phyloP scores from a whole-genome alignment of 2,797 vertebrate species.

The Distichodus sexfasciatus region DNA sequence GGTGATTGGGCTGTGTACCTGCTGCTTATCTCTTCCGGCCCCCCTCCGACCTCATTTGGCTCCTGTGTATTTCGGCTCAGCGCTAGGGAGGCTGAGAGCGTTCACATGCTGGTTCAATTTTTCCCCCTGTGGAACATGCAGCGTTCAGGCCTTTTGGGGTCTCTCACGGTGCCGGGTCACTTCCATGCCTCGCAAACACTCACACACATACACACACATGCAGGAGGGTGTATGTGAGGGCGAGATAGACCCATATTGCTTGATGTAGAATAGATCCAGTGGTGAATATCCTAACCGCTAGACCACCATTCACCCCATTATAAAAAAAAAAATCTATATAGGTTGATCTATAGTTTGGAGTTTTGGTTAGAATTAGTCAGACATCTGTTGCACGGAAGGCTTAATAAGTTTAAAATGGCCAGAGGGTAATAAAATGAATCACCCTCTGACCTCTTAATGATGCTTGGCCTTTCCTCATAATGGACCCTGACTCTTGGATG shows the following conservation, averaged over 20 bases:
- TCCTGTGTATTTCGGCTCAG: constrained; percentile 66
- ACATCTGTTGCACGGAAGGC: too few relatives aligned
- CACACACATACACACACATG: too few relatives aligned
- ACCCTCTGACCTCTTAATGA: constrained; percentile 11
- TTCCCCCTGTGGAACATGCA: constrained; percentile 57
- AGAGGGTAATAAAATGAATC: constrained; percentile 6
- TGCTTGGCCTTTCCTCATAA: constrained; percentile 8
- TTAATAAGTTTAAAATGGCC: not conserved
- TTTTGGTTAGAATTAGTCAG: too few relatives aligned
- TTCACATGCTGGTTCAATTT: constrained; percentile 74
- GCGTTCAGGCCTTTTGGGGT: constrained; percentile 10
- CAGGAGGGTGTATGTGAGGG: constrained; percentile 7
- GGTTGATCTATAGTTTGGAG: too few relatives aligned
- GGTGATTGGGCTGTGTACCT: constrained; percentile 54
- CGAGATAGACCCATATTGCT: constrained; percentile 18
- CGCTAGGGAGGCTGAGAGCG: constrained; percentile 70
- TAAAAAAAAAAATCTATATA: too few relatives aligned
- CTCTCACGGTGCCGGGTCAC: constrained; percentile 26
- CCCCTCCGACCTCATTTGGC: constrained; percentile 71
- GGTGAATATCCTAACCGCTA: constrained; percentile 9
- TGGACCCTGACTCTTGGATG: constrained; percentile 19
- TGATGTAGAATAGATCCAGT: constrained; percentile 3
- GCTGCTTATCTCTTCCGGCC: constrained; percentile 61
- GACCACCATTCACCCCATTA: constrained; percentile 44
- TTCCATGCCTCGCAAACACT: not conserved